Base-by-base conservation (phyloP, 1,140 invertebrate genomes). In the Drosophila azteca region DNA sequence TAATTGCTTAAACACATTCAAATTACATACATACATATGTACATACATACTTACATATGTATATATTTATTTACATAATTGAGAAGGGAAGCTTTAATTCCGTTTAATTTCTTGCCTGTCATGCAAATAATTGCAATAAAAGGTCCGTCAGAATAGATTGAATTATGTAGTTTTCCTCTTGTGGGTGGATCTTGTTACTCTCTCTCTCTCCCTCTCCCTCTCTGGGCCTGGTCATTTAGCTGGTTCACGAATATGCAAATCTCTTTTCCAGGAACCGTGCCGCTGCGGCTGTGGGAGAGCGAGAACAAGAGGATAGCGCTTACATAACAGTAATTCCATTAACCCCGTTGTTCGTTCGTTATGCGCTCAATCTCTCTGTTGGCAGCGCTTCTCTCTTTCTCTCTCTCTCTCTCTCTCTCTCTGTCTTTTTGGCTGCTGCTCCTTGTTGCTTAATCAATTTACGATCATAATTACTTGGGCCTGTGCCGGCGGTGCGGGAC, bases 401-500 rank as follows among this genome's bases (percentile, higher is more conserved):
- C 26, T 17, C 22, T 17, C n/a, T 15, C 2, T 26, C 43, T 39
- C 17, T 13, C 65, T 17, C 26, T 17, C 22, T 17, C n/a, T 15
- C 2, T 29, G 11, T 13, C 50, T 74, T 20, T 20, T 49, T 73
- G 48, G 48, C 43, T 48, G 29, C 39, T 31, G 24, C 49, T 46
- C n/a, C 22, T 54, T 49, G 77, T 64, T 61, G 51, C 44, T 61
- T 85, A 84, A 84, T 85, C 81, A 87, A 85, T 85, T 87, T 85
- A 77, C 71, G 82, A 85, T 87, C 82, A 85, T 85, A 85, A 85
- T 87, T 85, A 85, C 82, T 74, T 85, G 62, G 73, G 35, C 35
- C 58, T 78, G 78, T 78, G 81, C 72, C 63, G 63, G 65, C 66
- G 62, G 76, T 31, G 55, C 41, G 49, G 54, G 76, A 58, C 61